Base-by-base conservation (phyloP, 2,113 vertebrate species). In the Hippocampus zosterae region DNA sequence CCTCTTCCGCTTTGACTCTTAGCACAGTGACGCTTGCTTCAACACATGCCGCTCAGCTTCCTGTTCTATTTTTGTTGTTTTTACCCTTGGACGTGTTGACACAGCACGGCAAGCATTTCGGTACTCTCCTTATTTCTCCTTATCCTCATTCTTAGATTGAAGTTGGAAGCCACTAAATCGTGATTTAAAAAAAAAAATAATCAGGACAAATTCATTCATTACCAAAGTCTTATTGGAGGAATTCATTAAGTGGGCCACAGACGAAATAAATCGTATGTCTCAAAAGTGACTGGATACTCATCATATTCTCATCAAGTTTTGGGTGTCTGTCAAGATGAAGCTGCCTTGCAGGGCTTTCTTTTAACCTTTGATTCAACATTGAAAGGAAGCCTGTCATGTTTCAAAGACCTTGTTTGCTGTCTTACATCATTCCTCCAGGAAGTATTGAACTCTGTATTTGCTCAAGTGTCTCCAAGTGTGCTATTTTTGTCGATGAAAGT, bases 1-100 rank as follows among this genome's bases (percentile, higher is more conserved):
- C 1, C 71, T 72, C 69, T 52, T 53, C 0, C 27, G 42, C 65
- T 42, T 65, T 66, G 40, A 68, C 19, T 64, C 25, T 16, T 57
- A 21, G 48, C 48, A 52, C 48, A 11, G 42, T 59, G 18, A 37
- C 5, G 33, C 33, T 62, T 13, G 52, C 42, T 74, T 10, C 44
- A 56, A 19, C 46, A 33, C 19, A 41, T 25, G n/a, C 53, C 11
- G 10, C 23, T 27, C 11, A 57, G 55, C 23, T 56, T 25, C 55
- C 12, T 9, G 55, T 56, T 1, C 15, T 52, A 52, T 52, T 52
- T 52, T 52, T 52, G 48, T 56, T 56, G 3, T 56, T 56, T 55
- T 56, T 56, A 56, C 55, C 23, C 3, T 11, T 25, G 55, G n/a
- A 15, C 19, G 48, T 18, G 18, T 18, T 19, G 19, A 52, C 48